A percentile compares a stretch with the other conserved stretches of the same genome.
These are phyloP conservation scores for Drosophila tripunctata DNA, from an alignment of 2,888 invertebrate genomes.

Conservation along the genomic window DNA sequence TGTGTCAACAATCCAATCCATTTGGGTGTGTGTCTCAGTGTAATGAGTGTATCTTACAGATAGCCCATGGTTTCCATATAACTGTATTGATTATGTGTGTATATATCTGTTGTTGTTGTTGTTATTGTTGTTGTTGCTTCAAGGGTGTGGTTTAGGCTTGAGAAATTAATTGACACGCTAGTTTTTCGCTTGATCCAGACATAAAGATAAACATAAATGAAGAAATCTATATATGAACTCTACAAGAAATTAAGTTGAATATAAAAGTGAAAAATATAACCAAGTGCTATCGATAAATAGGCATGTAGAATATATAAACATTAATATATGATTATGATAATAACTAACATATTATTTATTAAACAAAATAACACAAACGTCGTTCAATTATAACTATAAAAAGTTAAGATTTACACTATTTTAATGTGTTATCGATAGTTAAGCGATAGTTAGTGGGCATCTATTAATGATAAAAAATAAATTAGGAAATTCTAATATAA, in stretches of 20 bases:
- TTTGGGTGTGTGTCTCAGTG: slow-evolving; percentile 33
- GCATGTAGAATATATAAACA: too few relatives aligned
- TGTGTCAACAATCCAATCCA: slow-evolving; percentile 67
- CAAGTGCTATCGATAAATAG: too few relatives aligned
- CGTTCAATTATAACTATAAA: too few relatives aligned
- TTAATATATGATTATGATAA: too few relatives aligned
- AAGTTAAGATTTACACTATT: neutral
- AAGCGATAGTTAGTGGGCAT: neutral
- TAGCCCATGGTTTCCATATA: slow-evolving; percentile 30
- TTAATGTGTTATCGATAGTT: neutral
- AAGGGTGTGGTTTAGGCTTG: slow-evolving; percentile 50
- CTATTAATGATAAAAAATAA: too few relatives aligned
- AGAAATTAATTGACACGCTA: slow-evolving; percentile 46
- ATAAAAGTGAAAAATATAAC: too few relatives aligned
- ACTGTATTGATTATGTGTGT: slow-evolving; percentile 45
- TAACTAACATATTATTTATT: too few relatives aligned
- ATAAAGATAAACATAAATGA: slow-evolving; percentile 32
- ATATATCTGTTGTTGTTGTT: too few relatives aligned
- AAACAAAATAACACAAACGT: too few relatives aligned
- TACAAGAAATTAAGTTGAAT: slow-evolving; percentile 7
- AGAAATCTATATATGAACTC: slow-evolving; percentile 12
- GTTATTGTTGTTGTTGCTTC: slow-evolving; percentile 20
- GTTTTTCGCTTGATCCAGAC: slow-evolving; percentile 21
- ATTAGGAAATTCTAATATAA: too few relatives aligned
- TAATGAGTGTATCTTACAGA: slow-evolving; percentile 28